Percentiles rank a stretch among this genome's conserved stretches.
Evolutionary conservation across 2,113 vertebrate species (phyloP).

Genomic region (Pachypanchax playfairii): DNA sequence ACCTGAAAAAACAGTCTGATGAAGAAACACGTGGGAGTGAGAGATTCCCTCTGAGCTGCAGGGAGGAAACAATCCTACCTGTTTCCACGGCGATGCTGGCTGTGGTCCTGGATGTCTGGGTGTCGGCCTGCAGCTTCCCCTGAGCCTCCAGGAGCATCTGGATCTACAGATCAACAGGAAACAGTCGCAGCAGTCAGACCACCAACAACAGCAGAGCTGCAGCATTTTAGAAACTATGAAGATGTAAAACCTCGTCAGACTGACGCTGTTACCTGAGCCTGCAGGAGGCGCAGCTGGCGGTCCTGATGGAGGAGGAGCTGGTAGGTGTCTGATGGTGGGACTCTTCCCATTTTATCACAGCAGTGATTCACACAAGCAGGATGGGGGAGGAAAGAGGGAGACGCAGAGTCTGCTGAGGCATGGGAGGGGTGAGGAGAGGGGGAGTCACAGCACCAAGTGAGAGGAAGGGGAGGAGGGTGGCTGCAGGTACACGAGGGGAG

Average conservation of each 20-base stretch:
- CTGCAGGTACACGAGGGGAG: conserved; percentile 24
- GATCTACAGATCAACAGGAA: conserved; percentile 78
- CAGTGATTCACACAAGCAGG: conserved; percentile 55
- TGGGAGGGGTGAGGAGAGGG: conserved; percentile 7
- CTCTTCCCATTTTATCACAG: conserved; percentile 75
- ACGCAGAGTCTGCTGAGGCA: conserved; percentile 48
- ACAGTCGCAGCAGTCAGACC: not conserved
- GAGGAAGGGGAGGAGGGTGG: conserved; percentile 1
- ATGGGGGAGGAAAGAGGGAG: conserved; percentile 55
- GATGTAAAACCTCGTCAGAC: too few relatives aligned
- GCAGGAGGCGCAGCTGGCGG: conserved; percentile 90
- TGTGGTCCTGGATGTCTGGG: conserved; percentile 61
- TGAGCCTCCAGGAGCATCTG: conserved; percentile 92
- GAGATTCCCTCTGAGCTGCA: not conserved
- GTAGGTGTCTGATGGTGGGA: conserved; percentile 84
- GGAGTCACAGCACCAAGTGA: not conserved
- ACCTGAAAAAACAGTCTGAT: conserved; percentile 73
- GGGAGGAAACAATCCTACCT: conserved; percentile 77
- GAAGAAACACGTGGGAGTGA: not conserved
- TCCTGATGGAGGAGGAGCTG: conserved; percentile 89
- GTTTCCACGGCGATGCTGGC: conserved; percentile 93
- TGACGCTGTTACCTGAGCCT: conserved; percentile 89
- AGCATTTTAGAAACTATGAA: too few relatives aligned
- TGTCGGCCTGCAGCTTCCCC: conserved; percentile 57
- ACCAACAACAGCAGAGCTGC: too few relatives aligned